Evolutionary conservation across 2,888 invertebrate species (phyloP).

Genomic region (Willowsia nigromaculata): DNA sequence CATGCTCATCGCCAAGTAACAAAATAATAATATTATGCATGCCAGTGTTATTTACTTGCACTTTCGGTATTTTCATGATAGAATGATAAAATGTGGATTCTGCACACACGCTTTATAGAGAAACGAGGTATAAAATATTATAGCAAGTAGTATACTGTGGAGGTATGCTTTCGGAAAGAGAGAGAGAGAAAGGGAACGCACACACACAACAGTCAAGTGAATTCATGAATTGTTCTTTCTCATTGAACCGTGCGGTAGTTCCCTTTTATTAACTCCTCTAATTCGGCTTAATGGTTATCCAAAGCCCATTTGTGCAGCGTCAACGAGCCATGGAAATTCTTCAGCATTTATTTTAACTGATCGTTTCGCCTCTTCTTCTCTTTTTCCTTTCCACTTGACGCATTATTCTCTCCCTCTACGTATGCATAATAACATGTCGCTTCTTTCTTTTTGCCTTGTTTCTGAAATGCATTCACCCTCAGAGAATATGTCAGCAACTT

Average conservation of each 20-base stretch:
- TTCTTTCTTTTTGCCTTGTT: slow-evolving; percentile 16
- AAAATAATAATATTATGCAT: neutral
- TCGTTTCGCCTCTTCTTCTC: slow-evolving; percentile 63
- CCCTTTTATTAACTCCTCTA: slow-evolving; percentile 73
- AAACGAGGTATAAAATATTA: neutral
- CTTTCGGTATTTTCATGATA: slow-evolving; percentile 1
- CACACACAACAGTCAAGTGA: slow-evolving; percentile 39
- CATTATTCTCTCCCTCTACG: neutral
- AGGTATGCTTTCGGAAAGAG: neutral
- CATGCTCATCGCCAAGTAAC: neutral
- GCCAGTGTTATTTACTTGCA: neutral
- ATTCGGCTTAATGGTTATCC: slow-evolving; percentile 73
- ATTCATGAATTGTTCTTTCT: slow-evolving; percentile 69
- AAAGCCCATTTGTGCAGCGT: slow-evolving; percentile 72
- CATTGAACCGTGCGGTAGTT: slow-evolving; percentile 71
- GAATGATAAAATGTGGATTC: neutral
- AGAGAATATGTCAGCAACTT: slow-evolving; percentile 60
- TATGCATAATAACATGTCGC: neutral
- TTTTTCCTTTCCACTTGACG: slow-evolving; percentile 11
- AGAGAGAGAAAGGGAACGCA: neutral
- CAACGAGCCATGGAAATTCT: slow-evolving; percentile 73
- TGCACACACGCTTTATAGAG: neutral
- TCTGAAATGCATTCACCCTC: slow-evolving; percentile 59
- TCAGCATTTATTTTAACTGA: slow-evolving; percentile 72
- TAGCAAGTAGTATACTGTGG: neutral